Evolutionary conservation across 2,888 invertebrate species (phyloP).

Genomic region (Bombylius major): DNA sequence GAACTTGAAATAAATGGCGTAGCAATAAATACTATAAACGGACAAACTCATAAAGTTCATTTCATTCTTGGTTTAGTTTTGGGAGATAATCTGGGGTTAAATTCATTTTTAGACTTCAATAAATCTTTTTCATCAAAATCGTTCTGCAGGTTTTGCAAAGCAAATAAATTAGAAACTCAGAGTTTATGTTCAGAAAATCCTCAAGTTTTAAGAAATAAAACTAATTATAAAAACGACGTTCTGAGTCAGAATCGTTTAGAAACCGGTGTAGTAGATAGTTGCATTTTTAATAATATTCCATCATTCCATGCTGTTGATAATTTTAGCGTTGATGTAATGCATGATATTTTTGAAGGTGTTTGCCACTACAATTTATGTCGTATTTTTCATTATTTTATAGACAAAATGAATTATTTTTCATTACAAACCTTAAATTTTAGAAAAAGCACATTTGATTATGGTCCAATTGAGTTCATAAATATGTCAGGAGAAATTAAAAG

Average conservation of each 20-base stretch:
- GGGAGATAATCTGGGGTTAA: conserved; percentile 8
- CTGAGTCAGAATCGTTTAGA: not conserved
- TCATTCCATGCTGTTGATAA: conserved; percentile 18
- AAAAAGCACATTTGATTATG: conserved; percentile 19
- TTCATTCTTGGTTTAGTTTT: conserved; percentile 11
- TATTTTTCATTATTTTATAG: conserved; percentile 13
- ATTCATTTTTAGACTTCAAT: conserved; percentile 9
- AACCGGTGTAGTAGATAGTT: conserved; percentile 18
- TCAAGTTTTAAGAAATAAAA: conserved; percentile 10
- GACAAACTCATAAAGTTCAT: conserved; percentile 7
- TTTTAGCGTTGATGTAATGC: conserved; percentile 15
- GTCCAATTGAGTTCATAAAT: conserved; percentile 16
- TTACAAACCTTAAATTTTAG: conserved; percentile 16
- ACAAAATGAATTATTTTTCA: conserved; percentile 14
- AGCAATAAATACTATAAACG: conserved; percentile 8
- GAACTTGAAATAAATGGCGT: conserved; percentile 17
- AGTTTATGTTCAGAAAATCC: conserved; percentile 11
- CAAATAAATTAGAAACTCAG: conserved; percentile 11
- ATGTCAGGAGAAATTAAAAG: conserved; percentile 13
- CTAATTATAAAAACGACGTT: conserved; percentile 15
- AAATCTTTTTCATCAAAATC: conserved; percentile 16
- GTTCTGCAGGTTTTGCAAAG: conserved; percentile 21
- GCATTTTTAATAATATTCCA: conserved; percentile 16
- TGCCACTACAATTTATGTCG: conserved; percentile 15
- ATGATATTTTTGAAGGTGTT: conserved; percentile 18